Base-by-base conservation (phyloP, 2,113 vertebrate genomes). In the Ptychochromis oligacanthus region DNA sequence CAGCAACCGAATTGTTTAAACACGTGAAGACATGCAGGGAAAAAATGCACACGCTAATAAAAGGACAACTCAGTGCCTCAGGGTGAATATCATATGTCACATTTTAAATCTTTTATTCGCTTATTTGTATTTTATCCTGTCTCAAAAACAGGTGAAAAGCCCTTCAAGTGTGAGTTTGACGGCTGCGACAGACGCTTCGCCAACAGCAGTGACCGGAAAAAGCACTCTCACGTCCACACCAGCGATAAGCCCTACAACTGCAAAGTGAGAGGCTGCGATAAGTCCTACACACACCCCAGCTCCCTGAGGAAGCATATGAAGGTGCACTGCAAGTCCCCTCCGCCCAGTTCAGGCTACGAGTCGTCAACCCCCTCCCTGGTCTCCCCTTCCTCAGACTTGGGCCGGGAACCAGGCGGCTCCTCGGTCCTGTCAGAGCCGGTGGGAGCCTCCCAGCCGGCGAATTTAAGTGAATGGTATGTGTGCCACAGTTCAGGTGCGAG, bases 141-240 rank as follows among this genome's bases (percentile, higher is more conserved):
- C 80, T 57, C 55, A 49, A 7, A 46, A 82, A 87, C 94, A 99
- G 98, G 98, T 85, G 98, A 99, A 93, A 99, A 99, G 87, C 98
- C 98, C 83, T 99, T 99, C 95, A 98, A 97, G 92, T 99, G 98
- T 82, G 98, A 99, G 91, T 99, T 99, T 93, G 96, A 99, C 90
- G 98, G 98, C 91, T 99, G 98, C 56, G 98, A 99, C 95, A 94
- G 98, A 95, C 97, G 98, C 89, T 99, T 99, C 93, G 98, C 98
- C 94, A 99, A 99, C 95, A 99, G 98, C 96, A 99, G 98, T 85
- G 98, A 99, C 96, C 96, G 98, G 91, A 99, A 99, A 94, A 99
- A 99, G 92, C 98, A 99, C 92, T 98, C 97, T 20, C 98, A 99
- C 93, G 98, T 99, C 91, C 98, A 99, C 96, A 99, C 98, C 88